These are phyloP conservation scores for Brachylomia viminalis DNA, from an alignment of 2,888 invertebrate genomes.

Conservation along the genomic window DNA sequence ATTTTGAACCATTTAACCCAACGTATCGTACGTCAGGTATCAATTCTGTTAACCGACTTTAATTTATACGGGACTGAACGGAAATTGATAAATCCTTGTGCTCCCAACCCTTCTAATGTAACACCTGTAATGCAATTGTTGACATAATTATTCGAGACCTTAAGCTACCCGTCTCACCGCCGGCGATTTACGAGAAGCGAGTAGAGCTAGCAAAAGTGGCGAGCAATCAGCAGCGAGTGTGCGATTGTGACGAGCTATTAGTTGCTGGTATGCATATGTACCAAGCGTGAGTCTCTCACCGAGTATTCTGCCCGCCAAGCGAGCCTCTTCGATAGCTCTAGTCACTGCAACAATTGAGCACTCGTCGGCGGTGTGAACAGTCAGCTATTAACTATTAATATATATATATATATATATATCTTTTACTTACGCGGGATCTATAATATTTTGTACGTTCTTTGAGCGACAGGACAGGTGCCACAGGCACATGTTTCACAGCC, in stretches of 20 bases:
- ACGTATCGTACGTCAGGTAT: slow-evolving; percentile 38
- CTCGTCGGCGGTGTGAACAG: not conserved
- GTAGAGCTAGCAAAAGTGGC: not conserved
- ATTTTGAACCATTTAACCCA: slow-evolving; percentile 29
- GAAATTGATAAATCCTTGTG: slow-evolving; percentile 56
- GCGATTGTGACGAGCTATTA: not conserved
- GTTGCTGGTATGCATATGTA: not conserved
- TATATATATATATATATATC: not conserved
- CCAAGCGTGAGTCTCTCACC: not conserved
- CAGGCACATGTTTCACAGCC: not conserved
- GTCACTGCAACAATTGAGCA: not conserved
- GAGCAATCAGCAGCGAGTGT: not conserved
- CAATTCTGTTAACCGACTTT: slow-evolving; percentile 42
- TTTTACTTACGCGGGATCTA: not conserved
- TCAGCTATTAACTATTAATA: not conserved
- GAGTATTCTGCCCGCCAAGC: not conserved
- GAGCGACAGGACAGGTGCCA: not conserved
- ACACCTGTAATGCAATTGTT: slow-evolving; percentile 50
- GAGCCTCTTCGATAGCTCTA: not conserved
- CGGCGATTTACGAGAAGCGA: not conserved
- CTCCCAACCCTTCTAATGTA: slow-evolving; percentile 28
- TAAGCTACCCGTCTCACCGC: not conserved
- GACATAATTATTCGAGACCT: slow-evolving; percentile 4
- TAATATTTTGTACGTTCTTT: not conserved
- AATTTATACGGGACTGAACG: slow-evolving; percentile 48